These are phyloP conservation scores for Tipula helvola DNA, from an alignment of 2,888 invertebrate species.

Conservation along the genomic window DNA sequence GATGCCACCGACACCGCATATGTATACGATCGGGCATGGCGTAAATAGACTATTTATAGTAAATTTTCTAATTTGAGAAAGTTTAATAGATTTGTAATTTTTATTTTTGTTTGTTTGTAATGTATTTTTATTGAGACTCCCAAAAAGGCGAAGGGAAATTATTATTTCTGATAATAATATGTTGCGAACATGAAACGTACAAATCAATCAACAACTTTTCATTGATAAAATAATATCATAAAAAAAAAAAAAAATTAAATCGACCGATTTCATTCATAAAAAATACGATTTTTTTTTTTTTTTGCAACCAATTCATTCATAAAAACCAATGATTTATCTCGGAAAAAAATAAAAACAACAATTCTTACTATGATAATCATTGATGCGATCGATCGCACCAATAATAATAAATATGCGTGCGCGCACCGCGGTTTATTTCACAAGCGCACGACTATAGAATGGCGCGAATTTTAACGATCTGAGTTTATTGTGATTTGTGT, in stretches of 20 bases:
- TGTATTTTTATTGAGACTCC: neutral
- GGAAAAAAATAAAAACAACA: neutral
- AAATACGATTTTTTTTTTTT: neutral
- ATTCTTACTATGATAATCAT: neutral
- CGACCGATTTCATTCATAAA: neutral
- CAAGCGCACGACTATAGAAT: neutral
- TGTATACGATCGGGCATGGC: neutral
- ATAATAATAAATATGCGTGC: neutral
- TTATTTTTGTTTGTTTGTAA: neutral
- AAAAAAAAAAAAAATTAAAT: neutral
- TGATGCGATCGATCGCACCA: neutral
- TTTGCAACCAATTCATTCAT: neutral
- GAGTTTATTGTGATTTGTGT: neutral
- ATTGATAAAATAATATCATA: neutral
- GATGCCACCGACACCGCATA: neutral
- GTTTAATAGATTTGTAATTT: neutral
- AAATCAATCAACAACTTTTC: neutral
- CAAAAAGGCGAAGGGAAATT: slow-evolving; percentile 4
- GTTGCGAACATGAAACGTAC: neutral
- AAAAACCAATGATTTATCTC: neutral
- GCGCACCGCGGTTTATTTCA: neutral
- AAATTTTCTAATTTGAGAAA: neutral
- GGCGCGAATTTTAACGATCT: neutral
- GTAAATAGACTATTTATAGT: neutral
- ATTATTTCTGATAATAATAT: neutral